Conservation (phyloP, 2,113 vertebrate genomes). For the Solea senegalensis region DNA sequence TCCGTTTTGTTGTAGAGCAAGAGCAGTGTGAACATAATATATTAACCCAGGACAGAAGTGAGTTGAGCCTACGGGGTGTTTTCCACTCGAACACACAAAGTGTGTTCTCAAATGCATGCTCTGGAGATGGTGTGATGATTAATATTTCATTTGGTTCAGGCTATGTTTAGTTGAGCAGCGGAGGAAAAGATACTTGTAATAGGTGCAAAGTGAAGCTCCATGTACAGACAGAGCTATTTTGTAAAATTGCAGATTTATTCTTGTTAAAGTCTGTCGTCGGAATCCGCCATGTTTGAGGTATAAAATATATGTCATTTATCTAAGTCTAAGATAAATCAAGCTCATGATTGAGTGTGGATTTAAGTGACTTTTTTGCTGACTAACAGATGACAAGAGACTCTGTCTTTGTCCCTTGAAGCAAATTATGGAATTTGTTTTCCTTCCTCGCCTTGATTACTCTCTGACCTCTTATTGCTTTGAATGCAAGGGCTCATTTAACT, state of each 20-base stretch:
- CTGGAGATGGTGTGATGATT: conserved; percentile 74
- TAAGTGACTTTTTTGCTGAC: background rate
- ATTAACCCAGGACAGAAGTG: conserved; percentile 49
- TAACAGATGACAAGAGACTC: conserved; percentile 1
- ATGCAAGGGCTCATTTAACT: conserved; percentile 47
- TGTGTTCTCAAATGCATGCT: conserved; percentile 64
- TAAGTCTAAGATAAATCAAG: conserved; percentile 9
- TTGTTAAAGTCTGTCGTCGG: background rate
- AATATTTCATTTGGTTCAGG: conserved; percentile 76
- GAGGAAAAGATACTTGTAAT: conserved; percentile 28
- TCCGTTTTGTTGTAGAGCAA: conserved; percentile 39
- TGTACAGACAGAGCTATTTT: conserved; percentile 1
- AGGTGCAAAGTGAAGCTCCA: conserved; percentile 48
- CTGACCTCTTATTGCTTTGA: conserved; percentile 12
- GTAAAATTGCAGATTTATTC: conserved; percentile 24
- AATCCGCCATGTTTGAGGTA: background rate
- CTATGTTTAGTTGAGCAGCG: conserved; percentile 54
- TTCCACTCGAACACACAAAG: conserved; percentile 66
- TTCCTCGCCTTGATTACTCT: conserved; percentile 9
- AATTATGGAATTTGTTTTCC: conserved; percentile 18
- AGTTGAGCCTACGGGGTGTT: conserved; percentile 55
- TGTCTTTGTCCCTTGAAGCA: conserved; percentile 4
- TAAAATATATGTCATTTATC: background rate
- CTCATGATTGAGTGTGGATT: background rate
- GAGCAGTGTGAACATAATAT: conserved; percentile 38